Conservation (phyloP, 2,888 invertebrate genomes). For the Papilio protenor region DNA sequence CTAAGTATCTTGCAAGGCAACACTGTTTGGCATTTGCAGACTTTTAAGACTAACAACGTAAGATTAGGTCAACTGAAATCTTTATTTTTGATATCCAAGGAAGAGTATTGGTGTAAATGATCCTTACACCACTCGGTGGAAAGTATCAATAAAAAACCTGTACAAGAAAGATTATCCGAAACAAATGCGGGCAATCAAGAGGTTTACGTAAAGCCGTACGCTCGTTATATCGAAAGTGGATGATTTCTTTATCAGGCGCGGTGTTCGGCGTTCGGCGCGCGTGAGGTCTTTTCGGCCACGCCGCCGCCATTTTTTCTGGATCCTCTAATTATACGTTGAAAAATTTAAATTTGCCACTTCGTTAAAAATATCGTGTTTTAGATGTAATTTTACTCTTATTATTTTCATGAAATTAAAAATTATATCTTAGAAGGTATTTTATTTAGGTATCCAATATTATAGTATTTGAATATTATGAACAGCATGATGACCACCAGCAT, state of each 20-base stretch:
- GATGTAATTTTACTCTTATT: neutral
- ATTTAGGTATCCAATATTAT: neutral
- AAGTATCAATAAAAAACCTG: neutral
- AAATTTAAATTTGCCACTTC: slow-evolving; percentile 29
- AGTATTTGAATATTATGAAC: neutral
- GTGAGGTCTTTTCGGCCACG: slow-evolving; percentile 67
- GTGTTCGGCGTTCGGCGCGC: slow-evolving; percentile 56
- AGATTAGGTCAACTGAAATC: neutral
- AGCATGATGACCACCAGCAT: neutral
- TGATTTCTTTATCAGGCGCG: slow-evolving; percentile 73
- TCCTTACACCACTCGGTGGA: neutral
- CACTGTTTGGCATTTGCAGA: neutral
- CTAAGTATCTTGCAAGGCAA: neutral
- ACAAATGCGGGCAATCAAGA: slow-evolving; percentile 46
- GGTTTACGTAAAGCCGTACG: slow-evolving; percentile 53
- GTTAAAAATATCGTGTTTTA: slow-evolving; percentile 16
- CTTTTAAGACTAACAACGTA: neutral
- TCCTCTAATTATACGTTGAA: slow-evolving; percentile 27
- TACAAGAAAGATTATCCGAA: slow-evolving; percentile 19
- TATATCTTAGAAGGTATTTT: neutral
- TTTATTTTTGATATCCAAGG: neutral
- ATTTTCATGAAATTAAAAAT: neutral
- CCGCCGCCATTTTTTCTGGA: slow-evolving; percentile 43
- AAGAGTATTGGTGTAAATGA: neutral
- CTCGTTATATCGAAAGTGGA: slow-evolving; percentile 72